Conservation (phyloP, 2,113 vertebrate genomes). For the Pedetes capensis region DNA sequence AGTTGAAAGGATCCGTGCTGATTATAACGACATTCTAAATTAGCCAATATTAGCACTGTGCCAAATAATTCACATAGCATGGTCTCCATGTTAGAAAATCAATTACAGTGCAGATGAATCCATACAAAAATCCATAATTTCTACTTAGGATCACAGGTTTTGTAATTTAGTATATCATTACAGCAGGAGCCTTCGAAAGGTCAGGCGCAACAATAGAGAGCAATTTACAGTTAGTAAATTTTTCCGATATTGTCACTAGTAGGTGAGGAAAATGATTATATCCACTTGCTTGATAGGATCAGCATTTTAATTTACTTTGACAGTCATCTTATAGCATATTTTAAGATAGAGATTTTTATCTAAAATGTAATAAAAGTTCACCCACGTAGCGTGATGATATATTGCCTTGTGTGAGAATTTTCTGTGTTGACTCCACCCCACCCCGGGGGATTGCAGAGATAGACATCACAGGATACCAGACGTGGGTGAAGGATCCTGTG, state of each 20-base stretch:
- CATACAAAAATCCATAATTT: slow-evolving; percentile 57
- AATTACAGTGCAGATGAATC: slow-evolving; percentile 66
- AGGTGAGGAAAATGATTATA: neutral
- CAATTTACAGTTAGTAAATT: slow-evolving; percentile 33
- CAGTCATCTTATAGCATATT: neutral
- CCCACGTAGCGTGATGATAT: no score
- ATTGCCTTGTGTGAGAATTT: neutral
- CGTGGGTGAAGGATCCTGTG: neutral
- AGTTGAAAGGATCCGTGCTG: slow-evolving; percentile 54
- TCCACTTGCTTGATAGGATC: neutral
- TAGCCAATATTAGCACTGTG: slow-evolving; percentile 68
- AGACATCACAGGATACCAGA: rapidly evolving
- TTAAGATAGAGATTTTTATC: neutral
- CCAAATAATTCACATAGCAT: slow-evolving; percentile 69
- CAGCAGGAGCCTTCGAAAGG: slow-evolving; percentile 52
- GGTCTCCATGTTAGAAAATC: slow-evolving; percentile 66
- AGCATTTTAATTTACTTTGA: slow-evolving; percentile 56
- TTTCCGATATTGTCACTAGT: slow-evolving; percentile 33
- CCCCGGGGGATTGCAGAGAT: neutral
- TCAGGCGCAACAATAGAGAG: slow-evolving; percentile 40
- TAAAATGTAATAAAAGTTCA: neutral
- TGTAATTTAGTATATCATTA: slow-evolving; percentile 63
- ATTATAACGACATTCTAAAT: slow-evolving; percentile 71
- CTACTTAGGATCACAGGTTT: slow-evolving; percentile 47
- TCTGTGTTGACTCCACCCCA: neutral